Evolutionary conservation across 1,140 invertebrate genomes (phyloP).

Genomic region (Brachionus plicatilis): DNA sequence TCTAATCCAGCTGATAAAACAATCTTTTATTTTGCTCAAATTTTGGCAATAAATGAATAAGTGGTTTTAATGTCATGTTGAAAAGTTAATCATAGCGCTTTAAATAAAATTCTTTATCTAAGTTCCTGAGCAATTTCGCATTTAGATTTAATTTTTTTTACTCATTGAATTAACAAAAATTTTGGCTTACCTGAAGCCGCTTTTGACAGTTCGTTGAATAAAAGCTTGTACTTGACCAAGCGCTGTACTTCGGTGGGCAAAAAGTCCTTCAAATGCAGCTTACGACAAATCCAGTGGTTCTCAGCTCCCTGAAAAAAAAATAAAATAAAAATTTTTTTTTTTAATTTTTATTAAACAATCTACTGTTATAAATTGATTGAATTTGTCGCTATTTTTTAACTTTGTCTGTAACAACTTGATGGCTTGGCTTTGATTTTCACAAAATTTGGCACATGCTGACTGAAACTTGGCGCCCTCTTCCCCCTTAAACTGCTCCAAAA

Average conservation of each 20-base stretch:
- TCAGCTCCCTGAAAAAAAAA: background rate
- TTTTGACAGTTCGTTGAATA: slow-evolving; percentile 39
- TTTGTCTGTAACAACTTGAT: slow-evolving; percentile 25
- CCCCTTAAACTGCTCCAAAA: slow-evolving; percentile 22
- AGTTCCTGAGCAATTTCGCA: background rate
- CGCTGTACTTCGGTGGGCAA: slow-evolving; percentile 36
- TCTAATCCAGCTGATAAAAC: background rate
- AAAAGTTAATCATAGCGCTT: background rate
- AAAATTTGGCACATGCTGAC: slow-evolving; percentile 36
- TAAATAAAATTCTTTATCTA: background rate
- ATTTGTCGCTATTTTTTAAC: slow-evolving; percentile 39
- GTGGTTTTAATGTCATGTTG: background rate
- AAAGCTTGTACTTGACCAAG: slow-evolving; percentile 13
- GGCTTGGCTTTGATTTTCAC: slow-evolving; percentile 36
- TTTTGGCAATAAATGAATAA: background rate
- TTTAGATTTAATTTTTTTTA: background rate
- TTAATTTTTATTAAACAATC: background rate
- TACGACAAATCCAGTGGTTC: slow-evolving; percentile 27
- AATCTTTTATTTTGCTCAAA: background rate
- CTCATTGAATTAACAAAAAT: background rate
- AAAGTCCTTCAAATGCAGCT: slow-evolving; percentile 38
- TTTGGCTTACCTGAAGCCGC: background rate
- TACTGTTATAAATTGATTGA: slow-evolving; percentile 29
- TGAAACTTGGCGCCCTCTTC: slow-evolving; percentile 30
- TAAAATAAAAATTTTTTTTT: background rate